Percentiles rank a stretch among this genome's conserved stretches.
phyloP scores from a whole-genome alignment of 2,888 invertebrate genomes.

The Cephonodes hylas region DNA sequence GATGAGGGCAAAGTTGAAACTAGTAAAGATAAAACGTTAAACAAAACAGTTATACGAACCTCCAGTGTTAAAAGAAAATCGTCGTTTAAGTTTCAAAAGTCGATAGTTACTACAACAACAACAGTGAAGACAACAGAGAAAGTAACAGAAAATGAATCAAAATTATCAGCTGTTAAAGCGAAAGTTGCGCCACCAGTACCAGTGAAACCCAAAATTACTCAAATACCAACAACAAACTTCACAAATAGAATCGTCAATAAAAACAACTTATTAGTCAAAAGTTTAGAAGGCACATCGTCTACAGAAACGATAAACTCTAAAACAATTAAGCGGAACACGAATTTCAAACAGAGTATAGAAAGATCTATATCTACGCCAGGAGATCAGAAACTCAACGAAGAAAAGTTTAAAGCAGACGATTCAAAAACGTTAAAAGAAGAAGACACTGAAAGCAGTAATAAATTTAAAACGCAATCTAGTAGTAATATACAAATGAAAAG shows the following conservation, averaged over 20 bases:
- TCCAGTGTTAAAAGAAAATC: conserved; percentile 57
- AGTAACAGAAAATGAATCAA: conserved; percentile 29
- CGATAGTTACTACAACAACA: conserved; percentile 39
- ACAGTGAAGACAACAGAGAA: conserved; percentile 44
- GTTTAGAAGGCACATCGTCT: conserved; percentile 49
- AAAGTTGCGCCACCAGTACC: conserved; percentile 84
- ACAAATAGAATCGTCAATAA: conserved; percentile 40
- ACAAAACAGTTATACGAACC: conserved; percentile 49
- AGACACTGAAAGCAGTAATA: conserved; percentile 33
- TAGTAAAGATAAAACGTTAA: conserved; percentile 35
- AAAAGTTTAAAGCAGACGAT: conserved; percentile 23
- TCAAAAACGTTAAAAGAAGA: conserved; percentile 27
- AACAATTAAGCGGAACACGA: conserved; percentile 56
- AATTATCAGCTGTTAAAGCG: conserved; percentile 61
- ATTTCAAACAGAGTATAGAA: conserved; percentile 41
- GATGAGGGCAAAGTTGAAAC: conserved; percentile 50
- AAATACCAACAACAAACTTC: conserved; percentile 41
- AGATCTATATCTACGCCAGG: conserved; percentile 52
- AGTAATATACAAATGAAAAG: conserved; percentile 71
- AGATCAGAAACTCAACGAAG: conserved; percentile 34
- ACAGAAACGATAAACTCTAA: conserved; percentile 53
- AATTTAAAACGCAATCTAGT: conserved; percentile 36
- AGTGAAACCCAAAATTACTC: conserved; percentile 78
- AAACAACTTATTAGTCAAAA: conserved; percentile 35
- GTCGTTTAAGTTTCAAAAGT: conserved; percentile 47